Percentiles rank a stretch among this genome's conserved stretches.
phyloP scores from a whole-genome alignment of 2,797 vertebrate species.

The Lemur catta region DNA sequence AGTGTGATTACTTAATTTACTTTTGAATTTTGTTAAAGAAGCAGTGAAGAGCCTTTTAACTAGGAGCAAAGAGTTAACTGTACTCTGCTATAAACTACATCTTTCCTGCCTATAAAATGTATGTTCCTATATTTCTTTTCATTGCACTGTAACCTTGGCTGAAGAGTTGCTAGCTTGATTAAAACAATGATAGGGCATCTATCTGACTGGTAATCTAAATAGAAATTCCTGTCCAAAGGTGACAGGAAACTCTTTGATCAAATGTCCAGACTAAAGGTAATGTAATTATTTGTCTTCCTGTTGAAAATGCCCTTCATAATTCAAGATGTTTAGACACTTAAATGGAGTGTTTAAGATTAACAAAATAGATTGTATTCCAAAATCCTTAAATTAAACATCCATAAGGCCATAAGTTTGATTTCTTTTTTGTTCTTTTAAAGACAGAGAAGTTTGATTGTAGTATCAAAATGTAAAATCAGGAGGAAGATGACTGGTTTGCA shows the following conservation, averaged over 20 bases:
- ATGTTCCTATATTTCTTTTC: slow-evolving; percentile 17
- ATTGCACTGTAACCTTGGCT: background rate
- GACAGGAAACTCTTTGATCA: slow-evolving; percentile 49
- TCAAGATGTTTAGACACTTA: slow-evolving; percentile 41
- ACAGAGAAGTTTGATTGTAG: background rate
- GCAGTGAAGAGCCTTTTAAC: background rate
- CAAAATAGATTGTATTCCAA: background rate
- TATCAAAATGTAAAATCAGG: slow-evolving; percentile 1
- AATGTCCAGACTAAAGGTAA: slow-evolving; percentile 34
- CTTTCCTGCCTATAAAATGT: background rate
- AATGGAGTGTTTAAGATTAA: background rate
- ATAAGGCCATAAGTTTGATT: background rate
- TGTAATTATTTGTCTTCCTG: slow-evolving; percentile 42
- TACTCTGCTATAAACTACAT: background rate
- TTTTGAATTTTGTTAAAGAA: background rate
- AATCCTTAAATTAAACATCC: background rate
- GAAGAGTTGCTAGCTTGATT: slow-evolving; percentile 36
- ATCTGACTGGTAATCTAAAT: slow-evolving; percentile 31
- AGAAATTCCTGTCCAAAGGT: slow-evolving; percentile 49
- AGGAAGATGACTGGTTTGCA: background rate
- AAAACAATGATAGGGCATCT: slow-evolving; percentile 32
- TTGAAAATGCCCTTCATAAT: slow-evolving; percentile 25
- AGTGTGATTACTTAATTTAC: background rate
- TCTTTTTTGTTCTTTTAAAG: background rate
- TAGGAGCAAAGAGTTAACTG: background rate